Evolutionary conservation across 2,113 vertebrate species (phyloP).

Genomic region (Falcunculus frontatus): DNA sequence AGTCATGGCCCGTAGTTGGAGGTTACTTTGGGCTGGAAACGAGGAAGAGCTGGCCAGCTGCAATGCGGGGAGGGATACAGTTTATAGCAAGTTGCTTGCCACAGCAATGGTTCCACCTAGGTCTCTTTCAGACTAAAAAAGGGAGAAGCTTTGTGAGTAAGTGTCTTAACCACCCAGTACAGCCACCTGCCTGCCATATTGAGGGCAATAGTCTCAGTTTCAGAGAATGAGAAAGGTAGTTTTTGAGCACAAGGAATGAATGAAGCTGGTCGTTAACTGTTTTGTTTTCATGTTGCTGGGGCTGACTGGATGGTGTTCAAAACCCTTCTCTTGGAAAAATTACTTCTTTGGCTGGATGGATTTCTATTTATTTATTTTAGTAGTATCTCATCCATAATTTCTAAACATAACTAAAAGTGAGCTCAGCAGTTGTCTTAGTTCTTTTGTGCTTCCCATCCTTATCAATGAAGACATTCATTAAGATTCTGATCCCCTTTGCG

Average conservation of each 20-base stretch:
- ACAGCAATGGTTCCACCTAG: not conserved
- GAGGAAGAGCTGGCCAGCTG: not conserved
- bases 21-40: not conserved
- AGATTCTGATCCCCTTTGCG: conserved; percentile 41
- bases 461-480: conserved; percentile 62
- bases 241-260: not conserved
- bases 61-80: accelerated
- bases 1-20: not conserved
- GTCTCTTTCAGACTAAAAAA: not conserved
- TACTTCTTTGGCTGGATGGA: not conserved
- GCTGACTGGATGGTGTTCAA: conserved; percentile 14
- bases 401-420: not conserved
- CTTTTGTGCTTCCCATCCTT: conserved; percentile 45
- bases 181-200: not conserved
- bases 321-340: not conserved
- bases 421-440: not conserved
- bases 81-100: not conserved
- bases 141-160: accelerated
- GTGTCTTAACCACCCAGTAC: not conserved
- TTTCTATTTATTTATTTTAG: not conserved
- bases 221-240: not conserved
- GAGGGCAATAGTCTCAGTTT: not conserved
- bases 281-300: not conserved
- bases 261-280: not conserved
- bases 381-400: not conserved